A percentile compares a stretch with the other conserved stretches of the same genome.
Evolutionary conservation across 2,113 vertebrate genomes (phyloP).

Genomic region (Dicrurus megarhynchus): DNA sequence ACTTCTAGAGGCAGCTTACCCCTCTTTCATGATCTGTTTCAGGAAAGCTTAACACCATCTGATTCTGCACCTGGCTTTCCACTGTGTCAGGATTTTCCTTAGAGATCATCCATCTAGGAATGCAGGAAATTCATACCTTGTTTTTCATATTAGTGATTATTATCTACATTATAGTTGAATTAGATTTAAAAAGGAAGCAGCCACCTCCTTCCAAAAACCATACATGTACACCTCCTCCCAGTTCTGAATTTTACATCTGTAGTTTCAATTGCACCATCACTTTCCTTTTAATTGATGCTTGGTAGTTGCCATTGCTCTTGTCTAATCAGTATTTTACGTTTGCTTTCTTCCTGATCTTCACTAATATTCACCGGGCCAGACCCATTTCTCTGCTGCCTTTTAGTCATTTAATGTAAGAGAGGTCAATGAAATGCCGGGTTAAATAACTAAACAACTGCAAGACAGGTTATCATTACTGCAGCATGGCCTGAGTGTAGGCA

Average conservation of each 20-base stretch:
- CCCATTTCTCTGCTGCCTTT: neutral
- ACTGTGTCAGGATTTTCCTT: neutral
- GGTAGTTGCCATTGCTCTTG: neutral
- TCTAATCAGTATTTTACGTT: neutral
- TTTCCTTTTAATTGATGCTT: neutral
- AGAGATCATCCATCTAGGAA: neutral
- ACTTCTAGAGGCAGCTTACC: neutral
- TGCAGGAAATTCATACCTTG: neutral
- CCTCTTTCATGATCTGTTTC: neutral
- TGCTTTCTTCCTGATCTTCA: neutral
- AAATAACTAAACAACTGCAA: neutral
- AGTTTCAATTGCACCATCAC: neutral
- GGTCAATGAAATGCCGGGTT: neutral
- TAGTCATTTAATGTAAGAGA: neutral
- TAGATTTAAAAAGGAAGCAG: neutral
- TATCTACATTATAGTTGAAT: neutral
- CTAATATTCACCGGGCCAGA: neutral
- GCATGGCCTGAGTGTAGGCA: rapidly evolving
- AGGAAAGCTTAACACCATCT: neutral
- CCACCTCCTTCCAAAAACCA: neutral
- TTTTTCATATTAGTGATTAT: neutral
- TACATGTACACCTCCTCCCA: rapidly evolving
- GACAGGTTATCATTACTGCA: too few species aligned
- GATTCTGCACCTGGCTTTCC: neutral
- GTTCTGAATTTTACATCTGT: neutral